Percentiles rank a stretch among this genome's conserved stretches.
These are phyloP conservation scores for Ursus arctos DNA, from an alignment of 2,113 vertebrate species.

Conservation along the genomic window DNA sequence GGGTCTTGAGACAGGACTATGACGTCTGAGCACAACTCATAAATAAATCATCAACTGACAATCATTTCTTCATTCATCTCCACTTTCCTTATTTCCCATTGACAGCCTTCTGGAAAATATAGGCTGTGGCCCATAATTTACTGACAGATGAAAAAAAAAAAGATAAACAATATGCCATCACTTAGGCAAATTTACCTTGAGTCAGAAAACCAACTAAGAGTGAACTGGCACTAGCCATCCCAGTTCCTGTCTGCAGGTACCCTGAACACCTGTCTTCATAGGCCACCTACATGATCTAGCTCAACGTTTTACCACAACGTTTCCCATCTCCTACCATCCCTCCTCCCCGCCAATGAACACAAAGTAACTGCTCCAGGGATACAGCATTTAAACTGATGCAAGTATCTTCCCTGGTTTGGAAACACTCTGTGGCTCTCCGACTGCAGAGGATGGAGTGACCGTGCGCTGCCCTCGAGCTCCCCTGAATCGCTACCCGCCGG, in stretches of 20 bases:
- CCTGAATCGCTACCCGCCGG: not conserved
- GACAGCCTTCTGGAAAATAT: not conserved
- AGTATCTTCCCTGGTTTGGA: not conserved
- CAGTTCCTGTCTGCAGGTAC: not conserved
- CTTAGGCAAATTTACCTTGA: not conserved
- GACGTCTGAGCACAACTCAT: not conserved
- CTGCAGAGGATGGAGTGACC: not conserved
- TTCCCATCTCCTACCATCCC: not conserved
- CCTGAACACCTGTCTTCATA: not conserved
- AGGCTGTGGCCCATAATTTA: not conserved
- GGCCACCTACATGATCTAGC: not conserved
- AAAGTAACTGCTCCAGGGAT: not conserved
- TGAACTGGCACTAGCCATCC: not conserved
- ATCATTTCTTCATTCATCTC: not conserved
- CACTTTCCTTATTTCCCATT: not conserved
- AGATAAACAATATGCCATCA: not conserved
- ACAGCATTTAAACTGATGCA: not conserved
- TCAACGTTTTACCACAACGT: not conserved
- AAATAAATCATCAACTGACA: not conserved
- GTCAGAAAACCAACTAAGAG: not conserved
- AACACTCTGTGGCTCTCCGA: not conserved
- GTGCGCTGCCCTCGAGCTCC: not conserved
- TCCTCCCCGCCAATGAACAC: not conserved
- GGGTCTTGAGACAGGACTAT: not conserved
- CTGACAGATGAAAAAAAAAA: not conserved